These are phyloP conservation scores for Melopsittacus undulatus DNA, from an alignment of 2,797 vertebrate genomes.

Conservation along the genomic window DNA sequence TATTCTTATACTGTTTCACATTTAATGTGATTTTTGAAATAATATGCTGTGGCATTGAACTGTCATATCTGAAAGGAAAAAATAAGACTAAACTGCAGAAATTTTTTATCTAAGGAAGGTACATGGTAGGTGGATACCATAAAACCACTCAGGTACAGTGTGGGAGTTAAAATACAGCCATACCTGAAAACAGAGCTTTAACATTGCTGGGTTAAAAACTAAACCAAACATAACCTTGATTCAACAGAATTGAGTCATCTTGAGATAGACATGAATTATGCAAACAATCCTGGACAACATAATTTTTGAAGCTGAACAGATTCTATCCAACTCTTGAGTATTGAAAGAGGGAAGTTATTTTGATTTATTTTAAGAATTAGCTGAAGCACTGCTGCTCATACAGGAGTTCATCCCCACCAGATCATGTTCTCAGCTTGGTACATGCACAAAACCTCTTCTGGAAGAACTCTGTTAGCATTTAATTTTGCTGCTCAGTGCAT, in stretches of 20 bases:
- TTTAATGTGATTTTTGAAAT: not conserved
- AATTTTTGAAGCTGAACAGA: constrained; percentile 1
- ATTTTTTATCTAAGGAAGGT: not conserved
- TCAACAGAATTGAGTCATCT: constrained; percentile 16
- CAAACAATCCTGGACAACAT: not conserved
- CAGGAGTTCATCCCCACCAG: not conserved
- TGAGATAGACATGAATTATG: not conserved
- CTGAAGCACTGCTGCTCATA: not conserved
- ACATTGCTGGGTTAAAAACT: not conserved
- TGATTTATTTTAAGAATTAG: not conserved
- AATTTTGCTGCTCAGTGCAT: accelerated
- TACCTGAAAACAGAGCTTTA: not conserved
- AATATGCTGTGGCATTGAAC: not conserved
- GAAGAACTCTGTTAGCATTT: not conserved
- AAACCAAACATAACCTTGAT: not conserved
- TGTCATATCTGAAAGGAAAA: constrained; percentile 24
- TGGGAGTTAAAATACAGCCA: constrained; percentile 37
- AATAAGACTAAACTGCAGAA: not conserved
- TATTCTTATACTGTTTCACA: not conserved
- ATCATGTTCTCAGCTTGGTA: not conserved
- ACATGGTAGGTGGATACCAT: not conserved
- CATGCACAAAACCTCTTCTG: not conserved
- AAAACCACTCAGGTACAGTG: not conserved
- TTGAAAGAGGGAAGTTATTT: not conserved
- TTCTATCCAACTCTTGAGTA: not conserved